Evolutionary conservation across 2,888 invertebrate species (phyloP).

Genomic region (Chydorus sphaericus): DNA sequence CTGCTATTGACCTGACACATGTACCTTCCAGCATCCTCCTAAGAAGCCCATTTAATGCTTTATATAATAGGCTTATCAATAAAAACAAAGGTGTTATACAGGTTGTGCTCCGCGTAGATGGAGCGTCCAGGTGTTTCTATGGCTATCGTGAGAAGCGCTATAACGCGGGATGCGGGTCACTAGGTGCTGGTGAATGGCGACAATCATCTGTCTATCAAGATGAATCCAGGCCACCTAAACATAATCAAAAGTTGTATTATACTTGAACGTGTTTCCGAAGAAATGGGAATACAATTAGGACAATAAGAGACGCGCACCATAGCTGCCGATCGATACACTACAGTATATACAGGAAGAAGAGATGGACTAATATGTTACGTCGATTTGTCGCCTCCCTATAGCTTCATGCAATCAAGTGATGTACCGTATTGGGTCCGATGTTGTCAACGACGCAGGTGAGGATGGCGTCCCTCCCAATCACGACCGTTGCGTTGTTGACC

Average conservation of each 20-base stretch:
- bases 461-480: conserved; percentile 20
- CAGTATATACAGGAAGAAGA: no score
- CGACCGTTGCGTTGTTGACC: conserved; percentile 21
- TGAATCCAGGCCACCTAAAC: conserved; percentile 85
- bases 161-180: conserved; percentile 78
- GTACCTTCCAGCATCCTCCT: conserved; percentile 20
- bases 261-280: background rate
- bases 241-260: background rate
- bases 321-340: no score
- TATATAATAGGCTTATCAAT: background rate
- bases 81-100: conserved; percentile 37
- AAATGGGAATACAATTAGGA: background rate
- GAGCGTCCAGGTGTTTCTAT: conserved; percentile 68
- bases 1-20: conserved; percentile 84
- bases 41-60: background rate
- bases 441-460: conserved; percentile 22
- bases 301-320: background rate
- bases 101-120: conserved; percentile 83
- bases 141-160: conserved; percentile 78
- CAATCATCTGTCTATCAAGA: conserved; percentile 83
- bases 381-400: background rate
- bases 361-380: no score
- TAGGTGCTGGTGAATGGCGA: conserved; percentile 82
- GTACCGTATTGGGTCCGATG: conserved; percentile 20
- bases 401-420: background rate